Base-by-base conservation (phyloP, 2,888 invertebrate genomes). In the Parapristionchus giblindavisi region DNA sequence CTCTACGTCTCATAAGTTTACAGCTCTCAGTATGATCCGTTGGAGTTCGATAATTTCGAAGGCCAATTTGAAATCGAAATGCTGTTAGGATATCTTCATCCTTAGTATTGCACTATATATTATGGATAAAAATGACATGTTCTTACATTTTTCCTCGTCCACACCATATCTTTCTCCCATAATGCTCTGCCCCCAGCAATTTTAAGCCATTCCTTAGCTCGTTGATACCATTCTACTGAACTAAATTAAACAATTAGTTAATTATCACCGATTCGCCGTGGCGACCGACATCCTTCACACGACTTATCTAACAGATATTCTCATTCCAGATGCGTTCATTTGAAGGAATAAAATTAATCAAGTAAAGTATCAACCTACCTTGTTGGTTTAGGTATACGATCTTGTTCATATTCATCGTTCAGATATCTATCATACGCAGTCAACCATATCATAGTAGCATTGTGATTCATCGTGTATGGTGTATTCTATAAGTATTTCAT, bases 1-100 rank as follows among this genome's bases (percentile, higher is more conserved):
- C n/a, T n/a, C n/a, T n/a, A 36, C 80, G 66, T 51, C 87, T 73
- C 85, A 87, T 86, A 38, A 87, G 54, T 48, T 83, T 80, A 76
- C 87, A 87, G 73, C 92, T 84, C 75, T 82, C 82, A 11, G 85
- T 87, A 63, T 87, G 87, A 77, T 87, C 86, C 0, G 85, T 83
- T 8, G 87, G 87, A 2, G 84, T 86, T 27, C 81, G 80, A 77
- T 87, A 87, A 73, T 87, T 85, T 3, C 84, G 79, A 17, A 87
- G 81, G 2, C 86, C 86, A 6, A 87, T 75, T 82, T 87, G 87
- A 74, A 87, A 85, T 8, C 87, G 84, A 80, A 87, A 87, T 6
- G 87, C 87, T 32, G 80, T 78, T 11, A 87, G 77, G 0, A 66
- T 72, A 24, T 80, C 70, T 75, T 79, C 73, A 27, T 76, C 75